Base-by-base conservation (phyloP, 2,888 invertebrate genomes). In the Tyria jacobaeae region DNA sequence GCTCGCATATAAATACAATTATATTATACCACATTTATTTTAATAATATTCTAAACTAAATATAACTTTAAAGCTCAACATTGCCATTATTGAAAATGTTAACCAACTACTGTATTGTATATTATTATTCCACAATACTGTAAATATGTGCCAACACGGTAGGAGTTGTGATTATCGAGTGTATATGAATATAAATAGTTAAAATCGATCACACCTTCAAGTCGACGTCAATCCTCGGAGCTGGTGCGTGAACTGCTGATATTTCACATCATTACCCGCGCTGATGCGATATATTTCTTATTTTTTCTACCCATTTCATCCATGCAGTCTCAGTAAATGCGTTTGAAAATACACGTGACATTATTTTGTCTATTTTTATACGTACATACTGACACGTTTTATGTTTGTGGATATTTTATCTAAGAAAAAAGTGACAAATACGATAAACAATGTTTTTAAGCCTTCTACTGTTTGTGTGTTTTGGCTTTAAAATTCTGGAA, bases 241-340 rank as follows among this genome's bases (percentile, higher is more conserved):
- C 57, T 75, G 84, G 71, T 72, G 86, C 84, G 87, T 85, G 70
- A 87, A 86, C 76, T 75, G 64, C 76, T 77, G 87, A 87, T 87
- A 87, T 82, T 76, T 78, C 87, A 64, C 78, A 57, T 80, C 87
- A 87, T 87, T 87, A 85, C 84, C 66, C 71, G 39, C 74, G 52
- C 61, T 60, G 68, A 75, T 66, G 72, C 62, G 64, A 12, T 14
- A 48, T 39, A 35, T 52, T 77, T 64, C 37, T 69, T n/a, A n/a
- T n/a, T 64, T 62, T 57, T 69, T 70, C 58, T 64, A 54, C 55
- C 60, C 70, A 75, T 79, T 76, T 76, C 66, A 68, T 64, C 27
- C 24, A n/a, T 49, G 24, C 24, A 15, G 17, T 24, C 31, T 47
- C 4, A 35, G 47, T 21, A 47, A 24, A 54, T 44, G 44, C 31